Conservation (phyloP, 2,888 invertebrate genomes). For the Emmelina monodactyla region DNA sequence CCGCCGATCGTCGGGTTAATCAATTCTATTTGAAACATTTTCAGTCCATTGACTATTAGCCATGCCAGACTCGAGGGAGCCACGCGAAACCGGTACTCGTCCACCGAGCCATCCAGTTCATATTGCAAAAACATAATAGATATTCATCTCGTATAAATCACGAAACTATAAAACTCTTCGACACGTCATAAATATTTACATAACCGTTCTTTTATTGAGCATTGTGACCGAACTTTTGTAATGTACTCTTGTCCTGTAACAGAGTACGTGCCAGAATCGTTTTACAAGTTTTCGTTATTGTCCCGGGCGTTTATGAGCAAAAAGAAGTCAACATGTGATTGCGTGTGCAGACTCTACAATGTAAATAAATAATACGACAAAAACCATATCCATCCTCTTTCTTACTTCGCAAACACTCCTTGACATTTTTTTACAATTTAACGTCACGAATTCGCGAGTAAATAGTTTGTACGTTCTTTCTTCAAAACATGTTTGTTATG, state of each 20-base stretch:
- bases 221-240: neutral
- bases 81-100: slow-evolving; percentile 45
- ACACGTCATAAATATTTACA: too few species aligned
- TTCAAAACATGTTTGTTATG: too few species aligned
- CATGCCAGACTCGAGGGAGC: slow-evolving; percentile 54
- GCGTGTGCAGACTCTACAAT: slow-evolving; percentile 35
- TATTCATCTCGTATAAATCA: neutral
- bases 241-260: slow-evolving; percentile 18
- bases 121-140: neutral
- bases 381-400: too few species aligned
- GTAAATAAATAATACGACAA: slow-evolving; percentile 20
- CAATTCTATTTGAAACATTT: slow-evolving; percentile 38
- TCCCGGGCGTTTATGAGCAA: slow-evolving; percentile 25
- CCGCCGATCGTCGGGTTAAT: slow-evolving; percentile 29
- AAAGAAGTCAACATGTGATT: slow-evolving; percentile 23
- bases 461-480: too few species aligned
- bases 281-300: slow-evolving; percentile 23
- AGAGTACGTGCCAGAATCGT: slow-evolving; percentile 27
- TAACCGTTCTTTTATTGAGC: neutral
- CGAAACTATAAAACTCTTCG: neutral
- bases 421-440: too few species aligned
- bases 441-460: too few species aligned
- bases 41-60: slow-evolving; percentile 40
- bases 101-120: neutral
- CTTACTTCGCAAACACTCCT: too few species aligned